phyloP scores from a whole-genome alignment of 2,888 invertebrate species.

The Heliconius ethilla region DNA sequence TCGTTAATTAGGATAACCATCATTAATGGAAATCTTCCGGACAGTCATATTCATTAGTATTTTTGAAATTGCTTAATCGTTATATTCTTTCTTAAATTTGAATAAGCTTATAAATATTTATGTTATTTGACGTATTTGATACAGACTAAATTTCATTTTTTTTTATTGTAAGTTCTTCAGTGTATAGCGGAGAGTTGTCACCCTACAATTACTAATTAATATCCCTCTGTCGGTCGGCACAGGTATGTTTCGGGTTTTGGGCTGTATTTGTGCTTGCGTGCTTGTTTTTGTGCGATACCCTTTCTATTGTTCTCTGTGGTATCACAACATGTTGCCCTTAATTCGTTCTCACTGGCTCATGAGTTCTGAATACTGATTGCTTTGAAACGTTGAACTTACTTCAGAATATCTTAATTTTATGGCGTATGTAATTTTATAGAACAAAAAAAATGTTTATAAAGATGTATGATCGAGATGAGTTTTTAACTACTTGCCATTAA shows the following conservation, averaged over 20 bases:
- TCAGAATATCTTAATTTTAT: slow-evolving; percentile 44
- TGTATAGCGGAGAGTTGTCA: slow-evolving; percentile 55
- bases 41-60: slow-evolving; percentile 51
- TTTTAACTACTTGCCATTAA: not conserved
- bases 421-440: slow-evolving; percentile 32
- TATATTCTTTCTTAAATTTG: not conserved
- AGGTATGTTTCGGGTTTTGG: slow-evolving; percentile 58
- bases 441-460: not conserved
- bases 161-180: slow-evolving; percentile 5
- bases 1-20: slow-evolving; percentile 78
- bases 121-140: not conserved
- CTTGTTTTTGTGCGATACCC: slow-evolving; percentile 69
- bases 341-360: slow-evolving; percentile 77
- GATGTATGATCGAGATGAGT: not conserved
- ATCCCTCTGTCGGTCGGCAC: slow-evolving; percentile 59
- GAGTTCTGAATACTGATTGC: slow-evolving; percentile 74
- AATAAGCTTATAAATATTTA: not conserved
- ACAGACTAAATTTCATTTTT: not conserved
- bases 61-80: not conserved
- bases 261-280: slow-evolving; percentile 65
- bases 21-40: slow-evolving; percentile 72
- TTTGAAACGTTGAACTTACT: slow-evolving; percentile 43
- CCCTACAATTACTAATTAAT: slow-evolving; percentile 78
- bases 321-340: slow-evolving; percentile 77
- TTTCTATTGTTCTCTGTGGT: slow-evolving; percentile 77